Evolutionary conservation across 2,888 invertebrate species (phyloP).

Genomic region (Dryomyza anilis): DNA sequence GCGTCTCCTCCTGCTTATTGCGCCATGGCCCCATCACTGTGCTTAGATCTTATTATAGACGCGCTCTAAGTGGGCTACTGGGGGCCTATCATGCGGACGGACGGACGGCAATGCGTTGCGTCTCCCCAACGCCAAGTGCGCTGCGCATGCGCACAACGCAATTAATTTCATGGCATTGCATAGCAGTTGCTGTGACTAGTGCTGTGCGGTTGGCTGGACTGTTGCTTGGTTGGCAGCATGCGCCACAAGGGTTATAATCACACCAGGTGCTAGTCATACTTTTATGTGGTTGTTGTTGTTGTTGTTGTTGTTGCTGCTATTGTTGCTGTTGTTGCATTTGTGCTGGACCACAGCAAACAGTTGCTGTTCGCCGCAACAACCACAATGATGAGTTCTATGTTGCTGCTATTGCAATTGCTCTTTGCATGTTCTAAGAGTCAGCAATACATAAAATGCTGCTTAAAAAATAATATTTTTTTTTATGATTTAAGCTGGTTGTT

Average conservation of each 20-base stretch:
- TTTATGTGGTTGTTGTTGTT: neutral
- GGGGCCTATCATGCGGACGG: neutral
- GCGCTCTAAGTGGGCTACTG: neutral
- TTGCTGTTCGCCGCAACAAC: no score
- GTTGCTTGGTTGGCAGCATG: no score
- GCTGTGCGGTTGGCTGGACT: no score
- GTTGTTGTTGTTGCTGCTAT: neutral
- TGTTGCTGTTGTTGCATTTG: no score
- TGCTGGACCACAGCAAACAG: no score
- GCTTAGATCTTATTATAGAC: neutral
- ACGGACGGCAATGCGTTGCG: neutral
- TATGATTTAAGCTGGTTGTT: no score
- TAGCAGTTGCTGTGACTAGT: neutral
- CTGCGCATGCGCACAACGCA: constrained; percentile 7
- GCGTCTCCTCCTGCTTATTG: constrained; percentile 28
- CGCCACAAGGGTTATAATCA: constrained; percentile 22
- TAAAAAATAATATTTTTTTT: no score
- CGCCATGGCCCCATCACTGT: constrained; percentile 34
- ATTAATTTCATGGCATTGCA: constrained; percentile 4
- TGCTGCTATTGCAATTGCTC: no score
- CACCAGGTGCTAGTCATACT: constrained; percentile 19
- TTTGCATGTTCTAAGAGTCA: no score
- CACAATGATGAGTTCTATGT: no score
- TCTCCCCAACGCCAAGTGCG: neutral
- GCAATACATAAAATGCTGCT: no score